These are phyloP conservation scores for Cryptocephalus moraei DNA, from an alignment of 2,888 invertebrate species.

Conservation along the genomic window DNA sequence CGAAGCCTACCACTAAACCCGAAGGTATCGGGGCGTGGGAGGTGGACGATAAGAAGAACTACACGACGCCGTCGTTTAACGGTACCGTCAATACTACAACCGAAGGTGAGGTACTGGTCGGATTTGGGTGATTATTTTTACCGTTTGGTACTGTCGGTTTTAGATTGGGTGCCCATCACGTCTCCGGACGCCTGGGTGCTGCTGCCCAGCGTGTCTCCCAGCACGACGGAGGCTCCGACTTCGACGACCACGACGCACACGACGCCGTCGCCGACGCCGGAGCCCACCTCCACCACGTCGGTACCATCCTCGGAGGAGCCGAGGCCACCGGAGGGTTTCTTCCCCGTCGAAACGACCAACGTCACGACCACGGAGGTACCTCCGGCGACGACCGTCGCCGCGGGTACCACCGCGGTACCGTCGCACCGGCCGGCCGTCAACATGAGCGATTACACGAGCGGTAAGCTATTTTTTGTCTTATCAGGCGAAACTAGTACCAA, in stretches of 20 bases:
- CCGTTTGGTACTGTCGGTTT: conserved; percentile 20
- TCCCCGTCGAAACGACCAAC: conserved; percentile 1
- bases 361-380: not conserved
- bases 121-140: no score
- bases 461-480: conserved; percentile 18
- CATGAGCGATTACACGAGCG: conserved; percentile 37
- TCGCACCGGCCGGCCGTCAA: conserved; percentile 21
- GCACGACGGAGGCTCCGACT: conserved; percentile 11
- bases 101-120: conserved; percentile 5
- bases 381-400: not conserved
- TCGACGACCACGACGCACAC: conserved; percentile 23
- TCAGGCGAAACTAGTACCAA: no score
- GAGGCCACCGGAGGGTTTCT: not conserved
- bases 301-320: conserved; percentile 9
- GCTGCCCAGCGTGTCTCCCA: conserved; percentile 33
- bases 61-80: conserved; percentile 5
- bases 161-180: conserved; percentile 53
- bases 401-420: not conserved
- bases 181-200: conserved; percentile 59
- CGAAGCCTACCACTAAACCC: conserved; percentile 29
- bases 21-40: conserved; percentile 42
- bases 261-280: conserved; percentile 16
- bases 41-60: conserved; percentile 33
- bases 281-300: not conserved
- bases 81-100: conserved; percentile 6